Evolutionary conservation across 2,113 vertebrate species (phyloP).

Genomic region (Agelaius phoeniceus): DNA sequence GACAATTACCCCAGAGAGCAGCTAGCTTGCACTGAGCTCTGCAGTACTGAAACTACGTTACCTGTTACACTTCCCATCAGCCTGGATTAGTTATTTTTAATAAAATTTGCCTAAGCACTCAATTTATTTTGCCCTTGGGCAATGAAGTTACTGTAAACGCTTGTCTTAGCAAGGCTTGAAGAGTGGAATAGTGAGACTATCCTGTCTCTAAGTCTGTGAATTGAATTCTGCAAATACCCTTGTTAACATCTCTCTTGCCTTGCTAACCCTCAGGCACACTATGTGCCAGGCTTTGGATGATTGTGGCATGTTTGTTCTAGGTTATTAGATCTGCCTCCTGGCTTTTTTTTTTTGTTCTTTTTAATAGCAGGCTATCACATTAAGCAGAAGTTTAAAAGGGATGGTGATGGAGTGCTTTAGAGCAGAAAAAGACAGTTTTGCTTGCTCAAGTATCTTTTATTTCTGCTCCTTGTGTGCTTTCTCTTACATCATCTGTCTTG

Average conservation of each 20-base stretch:
- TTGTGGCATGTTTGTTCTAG: not conserved
- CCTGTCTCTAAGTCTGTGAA: not conserved
- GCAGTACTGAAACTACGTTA: not conserved
- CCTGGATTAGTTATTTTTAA: not conserved
- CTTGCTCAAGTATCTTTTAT: slow-evolving; percentile 37
- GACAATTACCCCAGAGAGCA: not conserved
- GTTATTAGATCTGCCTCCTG: not conserved
- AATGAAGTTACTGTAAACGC: not conserved
- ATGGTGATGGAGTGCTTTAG: not conserved
- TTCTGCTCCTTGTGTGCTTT: not conserved
- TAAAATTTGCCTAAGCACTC: not conserved
- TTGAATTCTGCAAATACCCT: not conserved
- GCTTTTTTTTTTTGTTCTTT: not conserved
- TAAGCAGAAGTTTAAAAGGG: not conserved
- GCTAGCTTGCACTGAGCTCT: not conserved
- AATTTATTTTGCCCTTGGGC: not conserved
- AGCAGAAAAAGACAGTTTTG: not conserved
- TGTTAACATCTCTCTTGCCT: not conserved
- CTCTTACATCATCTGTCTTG: not conserved
- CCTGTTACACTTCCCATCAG: not conserved
- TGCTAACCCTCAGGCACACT: not conserved
- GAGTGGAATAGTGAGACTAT: not conserved
- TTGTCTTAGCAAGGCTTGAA: not conserved
- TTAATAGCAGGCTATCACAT: not conserved
- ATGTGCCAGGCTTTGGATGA: not conserved